Percentiles rank a stretch among this genome's conserved stretches.
Conservation (phyloP, 2,113 vertebrate species). For the Carettochelys insculpta region DNA sequence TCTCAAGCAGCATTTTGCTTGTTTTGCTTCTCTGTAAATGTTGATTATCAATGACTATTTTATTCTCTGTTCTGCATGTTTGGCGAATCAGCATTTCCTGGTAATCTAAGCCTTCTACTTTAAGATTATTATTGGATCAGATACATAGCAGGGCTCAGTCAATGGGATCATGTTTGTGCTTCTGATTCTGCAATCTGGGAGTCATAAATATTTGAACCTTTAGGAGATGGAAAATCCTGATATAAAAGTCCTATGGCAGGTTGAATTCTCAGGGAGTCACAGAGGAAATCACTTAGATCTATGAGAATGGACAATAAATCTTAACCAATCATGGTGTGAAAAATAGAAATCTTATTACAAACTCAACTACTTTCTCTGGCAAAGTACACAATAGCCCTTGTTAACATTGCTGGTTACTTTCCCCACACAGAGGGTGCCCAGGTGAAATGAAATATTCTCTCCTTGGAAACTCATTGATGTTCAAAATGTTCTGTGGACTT, state of each 20-base stretch:
- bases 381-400: neutral
- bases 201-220: neutral
- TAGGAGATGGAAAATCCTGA: neutral
- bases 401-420: neutral
- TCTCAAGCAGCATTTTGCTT: neutral
- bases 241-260: neutral
- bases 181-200: neutral
- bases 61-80: neutral
- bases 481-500: neutral
- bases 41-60: neutral
- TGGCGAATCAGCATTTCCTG: neutral
- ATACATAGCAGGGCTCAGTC: neutral
- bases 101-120: neutral
- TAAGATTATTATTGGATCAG: neutral
- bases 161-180: neutral
- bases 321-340: no score
- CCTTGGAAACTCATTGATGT: neutral
- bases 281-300: neutral
- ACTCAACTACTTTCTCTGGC: neutral
- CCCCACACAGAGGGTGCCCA: neutral
- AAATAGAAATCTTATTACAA: neutral
- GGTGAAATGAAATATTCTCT: neutral
- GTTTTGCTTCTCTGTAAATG: neutral
- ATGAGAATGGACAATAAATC: neutral
- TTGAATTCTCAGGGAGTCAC: neutral